Evolutionary conservation across 2,113 vertebrate genomes (phyloP).

Genomic region (Catagonus wagneri): DNA sequence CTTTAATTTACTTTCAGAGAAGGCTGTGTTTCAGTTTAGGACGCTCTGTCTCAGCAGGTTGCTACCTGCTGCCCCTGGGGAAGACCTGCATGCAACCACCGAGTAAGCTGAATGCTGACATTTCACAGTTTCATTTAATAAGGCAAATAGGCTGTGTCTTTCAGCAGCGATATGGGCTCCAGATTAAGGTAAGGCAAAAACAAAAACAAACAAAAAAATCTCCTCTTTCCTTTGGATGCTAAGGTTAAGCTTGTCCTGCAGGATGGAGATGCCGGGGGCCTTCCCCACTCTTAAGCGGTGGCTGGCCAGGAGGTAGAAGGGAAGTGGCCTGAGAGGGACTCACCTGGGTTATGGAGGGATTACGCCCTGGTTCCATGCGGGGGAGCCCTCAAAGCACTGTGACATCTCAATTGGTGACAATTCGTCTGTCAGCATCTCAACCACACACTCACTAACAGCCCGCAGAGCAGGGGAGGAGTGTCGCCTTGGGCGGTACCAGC

Average conservation of each 20-base stretch:
- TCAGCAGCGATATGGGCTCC: not conserved
- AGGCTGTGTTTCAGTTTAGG: not conserved
- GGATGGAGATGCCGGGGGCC: not conserved
- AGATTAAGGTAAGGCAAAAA: not conserved
- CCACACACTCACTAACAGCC: not conserved
- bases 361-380: too few relatives aligned
- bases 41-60: not conserved
- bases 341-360: not conserved
- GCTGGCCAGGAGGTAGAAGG: not conserved
- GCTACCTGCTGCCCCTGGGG: not conserved
- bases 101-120: not conserved
- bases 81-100: not conserved
- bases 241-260: not conserved
- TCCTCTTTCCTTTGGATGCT: not conserved
- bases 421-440: not conserved
- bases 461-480: not conserved
- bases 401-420: not conserved
- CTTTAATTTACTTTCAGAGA: constrained; percentile 25
- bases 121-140: not conserved
- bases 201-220: not conserved
- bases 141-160: not conserved
- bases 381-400: not conserved
- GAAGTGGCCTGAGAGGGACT: not conserved
- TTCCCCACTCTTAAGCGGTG: fast-evolving
- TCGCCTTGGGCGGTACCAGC: not conserved